These are phyloP conservation scores for Loriculus beryllinus DNA, from an alignment of 2,797 vertebrate species.

Conservation along the genomic window DNA sequence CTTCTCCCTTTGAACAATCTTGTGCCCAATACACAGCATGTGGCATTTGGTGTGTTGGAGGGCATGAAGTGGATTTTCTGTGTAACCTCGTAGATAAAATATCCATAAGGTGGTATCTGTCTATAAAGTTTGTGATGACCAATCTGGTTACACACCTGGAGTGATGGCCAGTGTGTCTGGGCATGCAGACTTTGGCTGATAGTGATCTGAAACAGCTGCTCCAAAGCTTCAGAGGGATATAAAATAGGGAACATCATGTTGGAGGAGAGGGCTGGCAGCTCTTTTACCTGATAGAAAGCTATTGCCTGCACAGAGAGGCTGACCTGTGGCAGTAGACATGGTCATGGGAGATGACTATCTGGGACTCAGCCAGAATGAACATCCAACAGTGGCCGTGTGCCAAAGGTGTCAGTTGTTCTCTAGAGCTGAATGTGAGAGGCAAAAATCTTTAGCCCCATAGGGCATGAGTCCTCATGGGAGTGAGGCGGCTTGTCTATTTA, in stretches of 20 bases:
- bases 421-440: neutral
- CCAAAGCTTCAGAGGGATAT: neutral
- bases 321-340: neutral
- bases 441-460: neutral
- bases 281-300: neutral
- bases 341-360: neutral
- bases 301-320: neutral
- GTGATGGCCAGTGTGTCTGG: rapidly evolving
- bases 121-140: neutral
- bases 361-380: neutral
- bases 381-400: neutral
- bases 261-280: neutral
- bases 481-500: neutral
- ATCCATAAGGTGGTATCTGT: neutral
- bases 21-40: neutral
- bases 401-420: neutral
- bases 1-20: neutral
- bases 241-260: neutral
- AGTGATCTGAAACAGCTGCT: neutral
- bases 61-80: neutral
- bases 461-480: neutral
- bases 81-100: neutral
- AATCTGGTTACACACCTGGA: neutral
- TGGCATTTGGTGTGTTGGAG: neutral
- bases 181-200: neutral